Evolutionary conservation across 1,140 invertebrate species (phyloP).

Genomic region (Tetraneura akinire): DNA sequence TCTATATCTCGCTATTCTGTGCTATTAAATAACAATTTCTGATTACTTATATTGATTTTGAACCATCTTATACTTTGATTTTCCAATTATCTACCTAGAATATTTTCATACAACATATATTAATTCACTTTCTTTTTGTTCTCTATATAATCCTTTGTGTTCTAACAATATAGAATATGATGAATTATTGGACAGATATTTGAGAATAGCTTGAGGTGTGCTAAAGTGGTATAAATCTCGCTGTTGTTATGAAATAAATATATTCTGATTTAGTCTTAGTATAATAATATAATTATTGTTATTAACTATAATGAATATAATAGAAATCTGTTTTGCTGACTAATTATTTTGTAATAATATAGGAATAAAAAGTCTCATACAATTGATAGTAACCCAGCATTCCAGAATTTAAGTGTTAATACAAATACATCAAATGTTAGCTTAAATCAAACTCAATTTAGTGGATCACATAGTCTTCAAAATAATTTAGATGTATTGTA

Average conservation of each 20-base stretch:
- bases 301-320: neutral
- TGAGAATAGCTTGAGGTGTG: constrained; percentile 51
- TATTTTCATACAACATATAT: neutral
- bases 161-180: constrained; percentile 47
- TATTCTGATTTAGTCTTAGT: constrained; percentile 33
- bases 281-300: constrained; percentile 15
- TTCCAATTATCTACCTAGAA: neutral
- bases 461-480: constrained; percentile 27
- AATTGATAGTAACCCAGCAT: constrained; percentile 37
- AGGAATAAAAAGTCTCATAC: constrained; percentile 22
- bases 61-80: neutral
- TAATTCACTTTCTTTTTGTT: constrained; percentile 21
- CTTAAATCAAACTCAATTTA: constrained; percentile 27
- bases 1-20: constrained; percentile 21
- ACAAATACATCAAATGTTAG: neutral
- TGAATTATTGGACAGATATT: constrained; percentile 53
- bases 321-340: constrained; percentile 1
- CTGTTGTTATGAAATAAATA: constrained; percentile 20
- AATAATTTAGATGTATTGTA: constrained; percentile 43
- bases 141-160: constrained; percentile 11
- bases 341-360: constrained; percentile 36
- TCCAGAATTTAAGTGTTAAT: constrained; percentile 15
- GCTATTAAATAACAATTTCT: constrained; percentile 37
- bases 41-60: constrained; percentile 23
- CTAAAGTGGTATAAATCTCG: constrained; percentile 27